These are phyloP conservation scores for Calidris pygmaea DNA, from an alignment of 2,113 vertebrate genomes.

Conservation along the genomic window DNA sequence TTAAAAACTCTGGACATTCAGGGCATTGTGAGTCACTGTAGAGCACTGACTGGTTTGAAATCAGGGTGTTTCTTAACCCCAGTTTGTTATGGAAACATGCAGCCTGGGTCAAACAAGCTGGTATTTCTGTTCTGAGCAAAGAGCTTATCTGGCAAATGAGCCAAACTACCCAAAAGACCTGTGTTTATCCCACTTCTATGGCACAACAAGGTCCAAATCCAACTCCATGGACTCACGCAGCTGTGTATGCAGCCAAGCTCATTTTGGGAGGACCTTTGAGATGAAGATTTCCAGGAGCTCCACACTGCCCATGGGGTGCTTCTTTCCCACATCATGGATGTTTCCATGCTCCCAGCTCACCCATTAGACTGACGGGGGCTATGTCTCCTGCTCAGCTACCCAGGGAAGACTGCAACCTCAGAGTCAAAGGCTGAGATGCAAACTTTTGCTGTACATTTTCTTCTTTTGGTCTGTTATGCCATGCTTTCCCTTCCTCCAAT, in stretches of 20 bases:
- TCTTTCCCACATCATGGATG: neutral
- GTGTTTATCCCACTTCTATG: neutral
- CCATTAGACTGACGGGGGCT: fast-evolving
- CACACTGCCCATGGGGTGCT: neutral
- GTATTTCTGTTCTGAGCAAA: neutral
- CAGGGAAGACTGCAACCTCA: neutral
- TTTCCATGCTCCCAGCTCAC: neutral
- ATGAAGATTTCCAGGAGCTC: neutral
- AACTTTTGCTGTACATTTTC: neutral
- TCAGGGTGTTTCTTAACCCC: neutral
- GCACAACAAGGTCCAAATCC: neutral
- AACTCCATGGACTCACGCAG: neutral
- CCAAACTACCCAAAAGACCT: neutral
- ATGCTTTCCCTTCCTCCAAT: neutral
- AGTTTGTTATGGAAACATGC: neutral
- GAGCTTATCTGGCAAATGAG: neutral
- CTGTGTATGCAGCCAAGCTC: neutral
- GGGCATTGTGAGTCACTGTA: neutral
- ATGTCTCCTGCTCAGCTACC: neutral
- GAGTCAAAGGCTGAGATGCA: neutral
- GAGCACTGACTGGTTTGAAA: neutral
- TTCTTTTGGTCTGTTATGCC: neutral
- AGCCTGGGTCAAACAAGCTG: neutral
- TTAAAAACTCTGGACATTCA: neutral
- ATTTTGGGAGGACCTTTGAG: neutral